A percentile compares a stretch with the other conserved stretches of the same genome.
phyloP scores from a whole-genome alignment of 1,140 invertebrate species.

The Rhagoletis zephyria region DNA sequence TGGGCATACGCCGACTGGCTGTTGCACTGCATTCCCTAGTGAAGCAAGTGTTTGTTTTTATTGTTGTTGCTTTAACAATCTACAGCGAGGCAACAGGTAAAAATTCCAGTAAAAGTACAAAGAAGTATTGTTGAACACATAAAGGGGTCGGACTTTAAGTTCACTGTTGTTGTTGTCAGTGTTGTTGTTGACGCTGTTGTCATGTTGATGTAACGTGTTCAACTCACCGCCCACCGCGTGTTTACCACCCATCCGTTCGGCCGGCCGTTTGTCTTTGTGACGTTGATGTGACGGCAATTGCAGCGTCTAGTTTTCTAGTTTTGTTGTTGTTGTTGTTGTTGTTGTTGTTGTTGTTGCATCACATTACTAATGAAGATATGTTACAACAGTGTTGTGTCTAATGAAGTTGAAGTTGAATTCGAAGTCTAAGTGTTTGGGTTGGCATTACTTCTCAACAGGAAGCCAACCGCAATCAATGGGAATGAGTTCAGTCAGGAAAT shows the following conservation, averaged over 20 bases:
- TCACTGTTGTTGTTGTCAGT: neutral
- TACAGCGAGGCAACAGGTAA: neutral
- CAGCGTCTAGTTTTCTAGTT: neutral
- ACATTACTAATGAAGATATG: constrained; percentile 38
- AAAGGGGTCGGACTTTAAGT: neutral
- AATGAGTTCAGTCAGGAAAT: constrained; percentile 33
- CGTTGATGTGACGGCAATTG: constrained; percentile 26
- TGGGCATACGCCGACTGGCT: too few species aligned
- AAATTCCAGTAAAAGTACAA: neutral
- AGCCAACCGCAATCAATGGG: neutral
- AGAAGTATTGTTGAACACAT: neutral
- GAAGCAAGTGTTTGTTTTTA: neutral
- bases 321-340: neutral
- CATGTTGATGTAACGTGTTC: neutral
- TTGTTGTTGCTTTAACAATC: neutral
- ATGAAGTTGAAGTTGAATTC: neutral
- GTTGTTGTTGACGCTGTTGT: neutral
- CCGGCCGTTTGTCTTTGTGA: neutral
- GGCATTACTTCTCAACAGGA: neutral
- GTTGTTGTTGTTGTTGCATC: neutral
- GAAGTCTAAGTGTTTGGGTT: constrained; percentile 9
- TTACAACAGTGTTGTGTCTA: constrained; percentile 22
- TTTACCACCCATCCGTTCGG: neutral
- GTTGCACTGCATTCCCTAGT: neutral
- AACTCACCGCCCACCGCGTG: neutral